A percentile compares a stretch with the other conserved stretches of the same genome.
These are phyloP conservation scores for Rotaria magnacalcarata DNA, from an alignment of 2,888 invertebrate species.

Conservation along the genomic window DNA sequence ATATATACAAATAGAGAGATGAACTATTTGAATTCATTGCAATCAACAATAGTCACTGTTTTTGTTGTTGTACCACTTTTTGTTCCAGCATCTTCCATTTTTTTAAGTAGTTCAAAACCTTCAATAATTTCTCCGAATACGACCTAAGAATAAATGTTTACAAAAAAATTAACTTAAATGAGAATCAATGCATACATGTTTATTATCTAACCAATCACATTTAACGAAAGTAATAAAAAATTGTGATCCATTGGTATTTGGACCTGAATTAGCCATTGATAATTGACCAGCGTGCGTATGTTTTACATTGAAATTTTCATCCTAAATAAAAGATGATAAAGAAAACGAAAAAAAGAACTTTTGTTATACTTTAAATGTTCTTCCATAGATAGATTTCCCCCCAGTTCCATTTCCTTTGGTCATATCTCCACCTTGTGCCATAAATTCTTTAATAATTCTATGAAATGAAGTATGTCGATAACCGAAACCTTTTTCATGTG, in stretches of 20 bases:
- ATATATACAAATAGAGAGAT: neutral
- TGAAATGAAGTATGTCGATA: slow-evolving; percentile 44
- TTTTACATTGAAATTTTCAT: slow-evolving; percentile 46
- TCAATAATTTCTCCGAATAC: slow-evolving; percentile 93
- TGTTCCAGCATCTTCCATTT: slow-evolving; percentile 67
- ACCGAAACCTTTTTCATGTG: slow-evolving; percentile 46
- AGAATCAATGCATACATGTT: slow-evolving; percentile 30
- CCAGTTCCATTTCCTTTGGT: slow-evolving; percentile 46
- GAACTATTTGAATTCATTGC: slow-evolving; percentile 54
- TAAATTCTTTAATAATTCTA: slow-evolving; percentile 46
- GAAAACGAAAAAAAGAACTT: neutral
- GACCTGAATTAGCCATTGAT: slow-evolving; percentile 97
- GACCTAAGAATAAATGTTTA: slow-evolving; percentile 66
- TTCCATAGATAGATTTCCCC: slow-evolving; percentile 46
- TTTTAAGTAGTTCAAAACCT: slow-evolving; percentile 82
- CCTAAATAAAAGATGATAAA: neutral
- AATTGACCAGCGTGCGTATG: slow-evolving; percentile 68
- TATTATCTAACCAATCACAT: slow-evolving; percentile 66
- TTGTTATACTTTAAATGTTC: slow-evolving; percentile 36
- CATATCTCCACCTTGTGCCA: slow-evolving; percentile 47
- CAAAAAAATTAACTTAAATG: no score
- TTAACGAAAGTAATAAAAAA: slow-evolving; percentile 75
- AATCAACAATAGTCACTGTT: slow-evolving; percentile 55
- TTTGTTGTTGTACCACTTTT: slow-evolving; percentile 56
- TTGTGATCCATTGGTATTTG: slow-evolving; percentile 92